These are phyloP conservation scores for Riptortus pedestris DNA, from an alignment of 1,140 invertebrate species.

Conservation along the genomic window DNA sequence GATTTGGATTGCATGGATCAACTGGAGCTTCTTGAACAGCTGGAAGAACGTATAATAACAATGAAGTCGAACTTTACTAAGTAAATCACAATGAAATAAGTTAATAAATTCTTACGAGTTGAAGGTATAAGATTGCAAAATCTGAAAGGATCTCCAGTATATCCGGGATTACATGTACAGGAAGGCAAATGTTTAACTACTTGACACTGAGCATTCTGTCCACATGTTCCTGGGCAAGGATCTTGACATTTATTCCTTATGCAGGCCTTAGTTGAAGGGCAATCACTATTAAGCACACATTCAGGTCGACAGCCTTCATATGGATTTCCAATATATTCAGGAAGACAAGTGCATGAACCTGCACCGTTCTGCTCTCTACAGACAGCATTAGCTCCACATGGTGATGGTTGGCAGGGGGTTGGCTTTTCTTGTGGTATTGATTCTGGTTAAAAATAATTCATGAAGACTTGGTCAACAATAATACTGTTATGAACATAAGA, in stretches of 20 bases:
- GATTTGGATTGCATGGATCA: constrained; percentile 52
- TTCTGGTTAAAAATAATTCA: constrained; percentile 31
- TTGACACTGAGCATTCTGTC: constrained; percentile 59
- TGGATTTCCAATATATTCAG: constrained; percentile 61
- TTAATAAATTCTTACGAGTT: constrained; percentile 30
- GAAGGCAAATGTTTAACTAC: constrained; percentile 63
- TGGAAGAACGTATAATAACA: constrained; percentile 26
- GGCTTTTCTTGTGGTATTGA: constrained; percentile 36
- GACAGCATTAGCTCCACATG: constrained; percentile 62
- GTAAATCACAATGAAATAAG: too few species aligned
- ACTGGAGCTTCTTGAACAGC: constrained; percentile 33
- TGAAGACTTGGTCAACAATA: constrained; percentile 2
- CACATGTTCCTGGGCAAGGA: constrained; percentile 65
- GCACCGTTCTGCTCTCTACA: constrained; percentile 54
- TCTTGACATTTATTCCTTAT: constrained; percentile 61
- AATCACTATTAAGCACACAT: constrained; percentile 61
- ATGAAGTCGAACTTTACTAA: too few species aligned
- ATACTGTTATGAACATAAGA: neutral
- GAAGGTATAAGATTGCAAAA: constrained; percentile 45
- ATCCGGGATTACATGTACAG: constrained; percentile 57
- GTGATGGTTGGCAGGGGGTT: constrained; percentile 59
- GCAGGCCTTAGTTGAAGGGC: constrained; percentile 58
- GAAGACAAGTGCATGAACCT: constrained; percentile 57
- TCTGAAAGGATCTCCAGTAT: constrained; percentile 60
- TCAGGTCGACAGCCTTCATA: constrained; percentile 62